These are phyloP conservation scores for Vulpes ferrilata DNA, from an alignment of 2,113 vertebrate species.

Conservation along the genomic window DNA sequence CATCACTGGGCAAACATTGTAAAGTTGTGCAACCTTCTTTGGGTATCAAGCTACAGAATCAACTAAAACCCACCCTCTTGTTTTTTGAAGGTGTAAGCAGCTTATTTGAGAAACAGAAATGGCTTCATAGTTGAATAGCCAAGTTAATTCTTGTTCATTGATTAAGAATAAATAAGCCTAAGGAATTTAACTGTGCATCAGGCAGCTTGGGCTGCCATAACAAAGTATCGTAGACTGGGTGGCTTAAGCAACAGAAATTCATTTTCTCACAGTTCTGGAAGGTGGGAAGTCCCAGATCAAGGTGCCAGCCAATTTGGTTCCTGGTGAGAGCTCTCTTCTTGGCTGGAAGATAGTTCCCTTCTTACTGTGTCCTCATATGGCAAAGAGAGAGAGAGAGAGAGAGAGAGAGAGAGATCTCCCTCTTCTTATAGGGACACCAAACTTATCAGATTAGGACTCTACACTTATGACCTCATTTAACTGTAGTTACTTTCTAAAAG, in stretches of 20 bases:
- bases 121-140: slow-evolving; percentile 2
- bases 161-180: slow-evolving; percentile 19
- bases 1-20: background rate
- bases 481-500: background rate
- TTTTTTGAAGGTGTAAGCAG: background rate
- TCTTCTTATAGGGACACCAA: background rate
- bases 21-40: background rate
- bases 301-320: too few relatives aligned
- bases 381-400: background rate
- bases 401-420: background rate
- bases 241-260: slow-evolving; percentile 12
- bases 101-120: slow-evolving; percentile 56
- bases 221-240: background rate
- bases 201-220: background rate
- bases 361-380: background rate
- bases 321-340: background rate
- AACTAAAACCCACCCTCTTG: background rate
- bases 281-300: background rate
- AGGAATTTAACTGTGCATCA: slow-evolving; percentile 3
- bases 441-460: background rate
- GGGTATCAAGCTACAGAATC: background rate
- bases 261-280: background rate
- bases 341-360: background rate
- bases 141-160: slow-evolving; percentile 58
- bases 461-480: background rate